These are phyloP conservation scores for Macrocentrus cingulum DNA, from an alignment of 1,140 invertebrate species.

Conservation along the genomic window DNA sequence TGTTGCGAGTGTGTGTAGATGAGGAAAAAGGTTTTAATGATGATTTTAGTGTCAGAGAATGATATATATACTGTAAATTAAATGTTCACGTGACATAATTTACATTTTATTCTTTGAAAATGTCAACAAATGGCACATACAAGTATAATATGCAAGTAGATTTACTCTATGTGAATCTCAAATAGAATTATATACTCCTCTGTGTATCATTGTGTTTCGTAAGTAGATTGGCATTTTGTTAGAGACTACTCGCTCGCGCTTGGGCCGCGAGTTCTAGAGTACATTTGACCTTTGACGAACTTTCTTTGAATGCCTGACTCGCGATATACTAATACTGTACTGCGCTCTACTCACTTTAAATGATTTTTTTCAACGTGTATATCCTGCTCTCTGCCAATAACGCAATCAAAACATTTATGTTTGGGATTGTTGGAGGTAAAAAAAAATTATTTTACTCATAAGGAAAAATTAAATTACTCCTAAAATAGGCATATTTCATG, in stretches of 20 bases:
- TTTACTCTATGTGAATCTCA: background rate
- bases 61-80: background rate
- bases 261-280: slow-evolving; percentile 40
- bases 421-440: too few species aligned
- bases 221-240: slow-evolving; percentile 50
- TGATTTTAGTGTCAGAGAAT: background rate
- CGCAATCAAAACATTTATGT: too few species aligned
- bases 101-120: background rate
- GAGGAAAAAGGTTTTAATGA: too few species aligned
- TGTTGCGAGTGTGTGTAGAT: background rate
- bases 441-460: too few species aligned
- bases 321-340: too few species aligned
- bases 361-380: too few species aligned
- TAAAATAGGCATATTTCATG: too few species aligned
- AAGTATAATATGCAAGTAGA: too few species aligned
- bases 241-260: too few species aligned
- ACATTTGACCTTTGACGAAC: slow-evolving; percentile 48
- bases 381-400: slow-evolving; percentile 32
- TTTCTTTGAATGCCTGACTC: slow-evolving; percentile 44
- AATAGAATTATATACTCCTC: slow-evolving; percentile 34
- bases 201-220: slow-evolving; percentile 45
- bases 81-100: background rate
- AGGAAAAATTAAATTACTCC: too few species aligned
- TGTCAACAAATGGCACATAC: slow-evolving; percentile 6
- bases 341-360: too few species aligned